phyloP scores from a whole-genome alignment of 2,113 vertebrate genomes.

The Gobio gobio region DNA sequence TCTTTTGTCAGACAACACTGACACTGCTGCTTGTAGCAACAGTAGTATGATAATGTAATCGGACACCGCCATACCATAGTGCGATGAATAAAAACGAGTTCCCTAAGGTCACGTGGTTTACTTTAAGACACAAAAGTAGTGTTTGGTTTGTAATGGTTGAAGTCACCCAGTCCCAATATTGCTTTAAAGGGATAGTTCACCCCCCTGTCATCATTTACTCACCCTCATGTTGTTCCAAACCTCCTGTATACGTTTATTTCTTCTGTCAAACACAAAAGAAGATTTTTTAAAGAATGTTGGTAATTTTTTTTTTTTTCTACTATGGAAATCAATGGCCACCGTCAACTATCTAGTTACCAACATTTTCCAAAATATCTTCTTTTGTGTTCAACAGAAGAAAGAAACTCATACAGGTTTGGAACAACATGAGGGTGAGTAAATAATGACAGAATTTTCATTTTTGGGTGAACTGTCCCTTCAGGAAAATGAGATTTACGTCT shows the following conservation, averaged over 20 bases:
- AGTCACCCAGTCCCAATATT: neutral
- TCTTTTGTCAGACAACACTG: neutral
- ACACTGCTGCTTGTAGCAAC: neutral
- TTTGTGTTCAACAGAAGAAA: too few relatives aligned
- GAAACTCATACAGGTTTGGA: too few relatives aligned
- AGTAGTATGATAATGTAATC: slow-evolving; percentile 16
- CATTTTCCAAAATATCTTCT: too few relatives aligned
- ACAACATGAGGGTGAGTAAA: too few relatives aligned
- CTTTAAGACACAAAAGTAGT: neutral
- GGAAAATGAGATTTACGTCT: neutral
- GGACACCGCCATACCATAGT: neutral
- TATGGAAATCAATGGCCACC: too few relatives aligned
- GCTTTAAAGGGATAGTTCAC: neutral
- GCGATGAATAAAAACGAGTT: neutral
- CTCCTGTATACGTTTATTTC: too few relatives aligned
- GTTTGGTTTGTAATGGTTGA: neutral
- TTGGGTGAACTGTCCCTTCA: neutral
- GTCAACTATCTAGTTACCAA: too few relatives aligned
- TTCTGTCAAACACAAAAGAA: too few relatives aligned
- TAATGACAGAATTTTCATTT: neutral
- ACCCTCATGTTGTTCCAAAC: too few relatives aligned
- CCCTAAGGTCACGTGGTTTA: neutral
- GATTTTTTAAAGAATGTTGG: too few relatives aligned
- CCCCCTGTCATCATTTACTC: too few relatives aligned
- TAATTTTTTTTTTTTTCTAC: too few relatives aligned